phyloP scores from a whole-genome alignment of 1,140 invertebrate genomes.

The Ylistrum balloti region DNA sequence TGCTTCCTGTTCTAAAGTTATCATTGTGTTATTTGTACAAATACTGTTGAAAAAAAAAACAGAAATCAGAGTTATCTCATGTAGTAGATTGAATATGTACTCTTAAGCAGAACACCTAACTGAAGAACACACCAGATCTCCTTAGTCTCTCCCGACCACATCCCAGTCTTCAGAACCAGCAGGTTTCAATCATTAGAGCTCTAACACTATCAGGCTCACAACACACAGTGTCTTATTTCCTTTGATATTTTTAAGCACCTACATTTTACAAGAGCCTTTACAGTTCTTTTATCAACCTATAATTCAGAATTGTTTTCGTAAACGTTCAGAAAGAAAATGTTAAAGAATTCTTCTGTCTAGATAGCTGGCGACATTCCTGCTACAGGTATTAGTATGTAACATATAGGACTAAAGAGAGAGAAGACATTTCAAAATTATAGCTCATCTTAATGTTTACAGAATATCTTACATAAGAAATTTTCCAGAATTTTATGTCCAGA shows the following conservation, averaged over 20 bases:
- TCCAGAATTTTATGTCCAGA: too few species aligned
- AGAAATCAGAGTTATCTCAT: too few species aligned
- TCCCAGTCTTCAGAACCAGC: not conserved
- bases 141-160: not conserved
- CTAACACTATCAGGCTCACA: not conserved
- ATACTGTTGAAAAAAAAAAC: too few species aligned
- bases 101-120: too few species aligned
- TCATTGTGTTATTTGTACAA: too few species aligned
- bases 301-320: conserved; percentile 29
- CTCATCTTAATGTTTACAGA: too few species aligned
- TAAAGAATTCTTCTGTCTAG: not conserved
- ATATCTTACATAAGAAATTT: too few species aligned
- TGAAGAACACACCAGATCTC: not conserved
- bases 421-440: not conserved
- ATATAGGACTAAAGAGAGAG: not conserved
- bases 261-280: not conserved
- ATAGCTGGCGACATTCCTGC: not conserved
- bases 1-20: too few species aligned
- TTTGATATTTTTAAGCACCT: not conserved
- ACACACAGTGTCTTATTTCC: conserved; percentile 19
- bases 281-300: not conserved
- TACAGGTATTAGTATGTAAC: not conserved
- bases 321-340: not conserved
- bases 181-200: not conserved
- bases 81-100: too few species aligned